Evolutionary conservation across 2,113 vertebrate genomes (phyloP).

Genomic region (Nannospalax galili): DNA sequence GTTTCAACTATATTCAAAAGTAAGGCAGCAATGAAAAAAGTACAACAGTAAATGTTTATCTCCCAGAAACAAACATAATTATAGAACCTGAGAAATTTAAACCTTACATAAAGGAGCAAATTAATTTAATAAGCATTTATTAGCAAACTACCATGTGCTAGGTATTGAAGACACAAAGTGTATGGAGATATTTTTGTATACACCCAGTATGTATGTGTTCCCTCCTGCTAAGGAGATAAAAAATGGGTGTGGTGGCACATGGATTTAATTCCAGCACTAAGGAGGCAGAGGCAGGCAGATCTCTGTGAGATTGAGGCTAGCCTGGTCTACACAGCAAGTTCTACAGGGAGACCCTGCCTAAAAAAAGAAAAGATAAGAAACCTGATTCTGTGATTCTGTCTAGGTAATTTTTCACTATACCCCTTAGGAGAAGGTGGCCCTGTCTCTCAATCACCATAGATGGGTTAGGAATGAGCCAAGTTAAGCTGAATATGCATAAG

Average conservation of each 20-base stretch:
- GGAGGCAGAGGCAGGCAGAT: too few relatives aligned
- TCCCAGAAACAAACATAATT: constrained; percentile 26
- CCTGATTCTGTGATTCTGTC: too few relatives aligned
- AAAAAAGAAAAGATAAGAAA: background rate
- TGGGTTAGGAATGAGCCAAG: background rate
- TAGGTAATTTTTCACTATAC: too few relatives aligned
- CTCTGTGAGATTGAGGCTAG: too few relatives aligned
- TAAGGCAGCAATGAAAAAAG: background rate
- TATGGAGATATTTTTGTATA: too few relatives aligned
- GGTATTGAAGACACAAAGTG: too few relatives aligned
- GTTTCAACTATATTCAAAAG: constrained; percentile 9
- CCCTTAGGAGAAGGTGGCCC: background rate
- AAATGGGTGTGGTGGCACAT: too few relatives aligned
- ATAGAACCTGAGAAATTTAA: background rate
- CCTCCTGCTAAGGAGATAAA: too few relatives aligned
- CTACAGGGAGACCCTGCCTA: too few relatives aligned
- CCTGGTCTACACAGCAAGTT: too few relatives aligned
- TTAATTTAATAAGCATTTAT: background rate
- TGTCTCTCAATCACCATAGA: background rate
- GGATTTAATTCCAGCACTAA: too few relatives aligned
- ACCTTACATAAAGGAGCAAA: background rate
- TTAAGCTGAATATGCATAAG: background rate
- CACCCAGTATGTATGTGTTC: background rate
- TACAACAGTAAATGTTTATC: background rate
- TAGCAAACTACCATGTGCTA: background rate